Percentiles rank a stretch among this genome's conserved stretches.
phyloP scores from a whole-genome alignment of 2,888 invertebrate species.

The Pherbina coryleti region DNA sequence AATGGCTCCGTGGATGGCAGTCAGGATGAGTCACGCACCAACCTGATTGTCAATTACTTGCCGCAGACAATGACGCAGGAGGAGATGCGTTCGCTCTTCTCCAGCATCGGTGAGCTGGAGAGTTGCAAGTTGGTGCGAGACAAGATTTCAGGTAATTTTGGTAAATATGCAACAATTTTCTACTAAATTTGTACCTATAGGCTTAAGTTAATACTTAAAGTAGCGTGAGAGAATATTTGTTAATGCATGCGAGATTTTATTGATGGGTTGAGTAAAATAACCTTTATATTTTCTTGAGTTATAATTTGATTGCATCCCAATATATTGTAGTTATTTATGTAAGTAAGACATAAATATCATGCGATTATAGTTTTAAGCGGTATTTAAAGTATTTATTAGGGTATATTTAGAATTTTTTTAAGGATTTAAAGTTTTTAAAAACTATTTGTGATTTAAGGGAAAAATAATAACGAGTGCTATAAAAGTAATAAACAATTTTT shows the following conservation, averaged over 20 bases:
- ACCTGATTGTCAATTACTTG: conserved; percentile 94
- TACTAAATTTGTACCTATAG: not conserved
- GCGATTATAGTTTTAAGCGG: too few relatives aligned
- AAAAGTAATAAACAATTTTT: too few relatives aligned
- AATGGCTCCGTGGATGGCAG: conserved; percentile 73
- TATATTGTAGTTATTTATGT: too few relatives aligned
- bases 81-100: conserved; percentile 93
- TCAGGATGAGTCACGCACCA: conserved; percentile 94
- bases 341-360: too few relatives aligned
- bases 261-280: too few relatives aligned
- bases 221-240: not conserved
- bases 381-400: too few relatives aligned
- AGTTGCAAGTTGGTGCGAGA: conserved; percentile 97
- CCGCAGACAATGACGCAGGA: conserved; percentile 96
- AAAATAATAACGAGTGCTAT: too few relatives aligned
- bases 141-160: conserved; percentile 87
- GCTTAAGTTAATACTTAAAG: not conserved
- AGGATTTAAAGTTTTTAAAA: too few relatives aligned
- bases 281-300: too few relatives aligned
- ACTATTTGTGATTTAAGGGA: too few relatives aligned
- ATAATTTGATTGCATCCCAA: too few relatives aligned
- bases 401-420: too few relatives aligned
- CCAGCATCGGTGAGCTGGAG: conserved; percentile 96
- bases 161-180: conserved; percentile 58
- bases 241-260: not conserved